Evolutionary conservation across 2,888 invertebrate species (phyloP).

Genomic region (Sphaeridia pumilis): DNA sequence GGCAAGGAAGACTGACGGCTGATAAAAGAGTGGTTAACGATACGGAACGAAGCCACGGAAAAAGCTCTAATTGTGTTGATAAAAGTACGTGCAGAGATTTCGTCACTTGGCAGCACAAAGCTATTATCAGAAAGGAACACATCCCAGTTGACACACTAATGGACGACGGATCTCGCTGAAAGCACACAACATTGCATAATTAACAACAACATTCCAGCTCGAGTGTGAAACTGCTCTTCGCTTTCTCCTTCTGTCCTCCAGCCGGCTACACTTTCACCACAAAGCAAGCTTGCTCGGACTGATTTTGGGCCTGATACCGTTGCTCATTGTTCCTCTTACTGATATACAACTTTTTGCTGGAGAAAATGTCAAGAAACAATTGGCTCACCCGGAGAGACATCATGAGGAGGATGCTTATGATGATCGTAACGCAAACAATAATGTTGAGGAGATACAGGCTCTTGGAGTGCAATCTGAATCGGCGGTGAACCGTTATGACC

Average conservation of each 20-base stretch:
- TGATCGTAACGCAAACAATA: slow-evolving; percentile 18
- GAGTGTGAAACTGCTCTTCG: not conserved
- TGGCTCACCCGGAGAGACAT: slow-evolving; percentile 20
- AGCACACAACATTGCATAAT: not conserved
- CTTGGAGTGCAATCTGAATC: slow-evolving; percentile 13
- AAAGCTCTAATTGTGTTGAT: slow-evolving; percentile 19
- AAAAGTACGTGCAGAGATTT: slow-evolving; percentile 23
- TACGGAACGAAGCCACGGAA: slow-evolving; percentile 31
- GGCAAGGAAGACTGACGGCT: slow-evolving; percentile 26
- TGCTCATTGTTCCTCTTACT: too few relatives aligned
- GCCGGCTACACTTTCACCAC: too few relatives aligned
- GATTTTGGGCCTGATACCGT: not conserved
- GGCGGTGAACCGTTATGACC: slow-evolving; percentile 16
- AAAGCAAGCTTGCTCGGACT: not conserved
- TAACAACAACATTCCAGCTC: not conserved
- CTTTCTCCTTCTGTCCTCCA: not conserved
- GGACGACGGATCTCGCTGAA: slow-evolving; percentile 18
- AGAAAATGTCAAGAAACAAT: not conserved
- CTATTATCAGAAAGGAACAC: slow-evolving; percentile 22
- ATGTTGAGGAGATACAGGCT: slow-evolving; percentile 21
- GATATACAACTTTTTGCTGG: too few relatives aligned
- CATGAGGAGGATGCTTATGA: slow-evolving; percentile 20
- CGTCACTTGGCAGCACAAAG: slow-evolving; percentile 26
- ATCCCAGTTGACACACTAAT: slow-evolving; percentile 18
- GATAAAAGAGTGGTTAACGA: slow-evolving; percentile 24